phyloP scores from a whole-genome alignment of 1,140 invertebrate species.

The Drosophila saltans region DNA sequence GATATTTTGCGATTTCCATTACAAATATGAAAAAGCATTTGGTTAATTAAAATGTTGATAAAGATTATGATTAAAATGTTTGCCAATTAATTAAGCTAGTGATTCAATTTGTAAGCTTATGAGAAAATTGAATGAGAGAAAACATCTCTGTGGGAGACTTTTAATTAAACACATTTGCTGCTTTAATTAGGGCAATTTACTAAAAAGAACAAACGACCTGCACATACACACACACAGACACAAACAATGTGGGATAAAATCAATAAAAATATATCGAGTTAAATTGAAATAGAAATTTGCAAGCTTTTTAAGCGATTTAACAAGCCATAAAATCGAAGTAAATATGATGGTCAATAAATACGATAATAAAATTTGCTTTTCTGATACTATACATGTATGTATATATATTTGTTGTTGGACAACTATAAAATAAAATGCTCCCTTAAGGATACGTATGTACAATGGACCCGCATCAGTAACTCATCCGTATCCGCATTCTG shows the following conservation, averaged over 20 bases:
- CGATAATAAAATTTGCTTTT: slow-evolving; percentile 64
- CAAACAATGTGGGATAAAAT: background rate
- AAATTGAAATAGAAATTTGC: slow-evolving; percentile 33
- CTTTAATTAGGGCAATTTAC: slow-evolving; percentile 12
- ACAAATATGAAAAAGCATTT: background rate
- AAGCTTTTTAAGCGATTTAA: slow-evolving; percentile 63
- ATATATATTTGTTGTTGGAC: slow-evolving; percentile 12
- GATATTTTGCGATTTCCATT: background rate
- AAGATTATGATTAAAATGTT: slow-evolving; percentile 11
- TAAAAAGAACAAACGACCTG: background rate
- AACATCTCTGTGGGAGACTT: slow-evolving; percentile 1
- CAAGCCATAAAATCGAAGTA: slow-evolving; percentile 61
- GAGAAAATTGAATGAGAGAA: background rate
- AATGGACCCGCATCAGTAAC: slow-evolving; percentile 70
- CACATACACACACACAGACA: background rate
- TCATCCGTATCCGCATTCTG: slow-evolving; percentile 7
- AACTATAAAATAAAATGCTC: slow-evolving; percentile 60
- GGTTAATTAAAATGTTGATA: slow-evolving; percentile 5
- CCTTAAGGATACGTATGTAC: slow-evolving; percentile 31
- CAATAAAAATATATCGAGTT: background rate
- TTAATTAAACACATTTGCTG: background rate
- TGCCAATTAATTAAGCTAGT: background rate
- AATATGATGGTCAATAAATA: slow-evolving; percentile 76
- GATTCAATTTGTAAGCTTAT: background rate
- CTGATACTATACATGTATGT: slow-evolving; percentile 23